Percentiles rank a stretch among this genome's conserved stretches.
phyloP scores from a whole-genome alignment of 1,140 invertebrate species.

The Bombus confusus region DNA sequence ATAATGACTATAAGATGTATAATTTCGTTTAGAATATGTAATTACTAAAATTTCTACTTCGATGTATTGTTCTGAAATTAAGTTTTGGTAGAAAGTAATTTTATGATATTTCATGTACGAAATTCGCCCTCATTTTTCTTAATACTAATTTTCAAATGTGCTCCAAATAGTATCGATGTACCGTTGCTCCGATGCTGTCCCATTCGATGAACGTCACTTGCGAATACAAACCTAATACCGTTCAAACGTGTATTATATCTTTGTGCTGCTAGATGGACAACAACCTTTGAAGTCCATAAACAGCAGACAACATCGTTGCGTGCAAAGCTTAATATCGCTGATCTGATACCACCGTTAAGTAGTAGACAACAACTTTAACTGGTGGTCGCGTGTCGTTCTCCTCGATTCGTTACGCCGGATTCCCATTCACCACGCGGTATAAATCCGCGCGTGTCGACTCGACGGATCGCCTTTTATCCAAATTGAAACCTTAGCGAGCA shows the following conservation, averaged over 20 bases:
- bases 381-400: background rate
- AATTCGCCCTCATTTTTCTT: too few species aligned
- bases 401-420: background rate
- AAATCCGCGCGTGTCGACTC: background rate
- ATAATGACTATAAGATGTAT: too few species aligned
- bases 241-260: background rate
- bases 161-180: too few species aligned
- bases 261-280: background rate
- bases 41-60: too few species aligned
- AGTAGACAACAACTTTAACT: background rate
- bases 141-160: too few species aligned
- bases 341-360: background rate
- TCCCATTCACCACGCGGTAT: background rate
- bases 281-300: background rate
- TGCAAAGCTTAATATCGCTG: background rate
- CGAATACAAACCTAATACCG: too few species aligned
- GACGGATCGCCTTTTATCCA: constrained; percentile 26
- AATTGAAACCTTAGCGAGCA: constrained; percentile 61
- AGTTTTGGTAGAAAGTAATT: too few species aligned
- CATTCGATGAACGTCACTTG: too few species aligned
- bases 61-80: too few species aligned
- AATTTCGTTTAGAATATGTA: too few species aligned
- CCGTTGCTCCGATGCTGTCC: too few species aligned
- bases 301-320: background rate
- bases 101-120: too few species aligned